A percentile compares a stretch with the other conserved stretches of the same genome.
These are phyloP conservation scores for Miniopterus natalensis DNA, from an alignment of 2,113 vertebrate genomes.

Conservation along the genomic window DNA sequence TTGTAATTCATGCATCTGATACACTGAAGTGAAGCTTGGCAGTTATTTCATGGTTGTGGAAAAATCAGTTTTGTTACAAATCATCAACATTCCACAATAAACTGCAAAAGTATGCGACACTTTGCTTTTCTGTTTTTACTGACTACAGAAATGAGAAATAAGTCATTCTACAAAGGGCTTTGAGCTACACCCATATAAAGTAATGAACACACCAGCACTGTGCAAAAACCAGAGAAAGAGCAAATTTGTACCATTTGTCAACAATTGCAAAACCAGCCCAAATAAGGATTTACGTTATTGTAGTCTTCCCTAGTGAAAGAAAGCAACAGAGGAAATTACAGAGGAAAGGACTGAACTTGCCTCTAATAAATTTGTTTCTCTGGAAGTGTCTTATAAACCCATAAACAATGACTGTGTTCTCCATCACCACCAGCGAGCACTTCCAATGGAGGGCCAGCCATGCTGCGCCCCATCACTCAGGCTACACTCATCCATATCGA, in stretches of 20 bases:
- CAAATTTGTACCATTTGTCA: conserved; percentile 60
- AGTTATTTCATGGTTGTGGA: conserved; percentile 3
- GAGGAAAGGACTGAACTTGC: not conserved
- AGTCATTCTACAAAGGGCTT: conserved; percentile 5
- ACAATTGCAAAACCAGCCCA: conserved; percentile 37
- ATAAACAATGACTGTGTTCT: not conserved
- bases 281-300: conserved; percentile 44
- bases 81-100: conserved; percentile 51
- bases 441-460: not conserved
- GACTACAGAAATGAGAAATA: conserved; percentile 73
- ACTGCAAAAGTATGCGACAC: conserved; percentile 63
- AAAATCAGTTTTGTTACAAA: conserved; percentile 56
- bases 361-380: not conserved
- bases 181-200: conserved; percentile 70
- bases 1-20: conserved; percentile 1
- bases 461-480: no score
- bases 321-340: not conserved
- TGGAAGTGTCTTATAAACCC: not conserved
- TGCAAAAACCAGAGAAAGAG: conserved; percentile 64
- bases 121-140: conserved; percentile 65
- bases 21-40: not conserved
- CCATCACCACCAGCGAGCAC: not conserved
- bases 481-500: rapidly evolving
- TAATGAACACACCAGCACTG: conserved; percentile 21
- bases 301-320: not conserved